Percentiles rank a stretch among this genome's conserved stretches.
Evolutionary conservation across 2,113 vertebrate genomes (phyloP).

Genomic region (Silurus glanis): DNA sequence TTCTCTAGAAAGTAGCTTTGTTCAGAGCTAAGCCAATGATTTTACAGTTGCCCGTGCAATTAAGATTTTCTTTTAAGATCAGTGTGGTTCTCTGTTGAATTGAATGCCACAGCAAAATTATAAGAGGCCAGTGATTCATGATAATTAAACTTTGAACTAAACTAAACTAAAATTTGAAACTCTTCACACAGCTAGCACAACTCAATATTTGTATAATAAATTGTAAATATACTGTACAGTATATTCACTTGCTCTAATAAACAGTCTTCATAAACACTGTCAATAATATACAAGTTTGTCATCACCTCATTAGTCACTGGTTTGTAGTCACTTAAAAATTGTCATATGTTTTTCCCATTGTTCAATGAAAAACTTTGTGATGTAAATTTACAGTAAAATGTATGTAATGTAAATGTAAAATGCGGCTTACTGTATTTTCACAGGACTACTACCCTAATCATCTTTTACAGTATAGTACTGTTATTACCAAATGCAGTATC

Average conservation of each 20-base stretch:
- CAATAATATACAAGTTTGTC: background rate
- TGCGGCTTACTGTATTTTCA: too few species aligned
- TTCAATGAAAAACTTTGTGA: too few species aligned
- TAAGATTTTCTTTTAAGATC: background rate
- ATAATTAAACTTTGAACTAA: background rate
- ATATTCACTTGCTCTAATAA: background rate
- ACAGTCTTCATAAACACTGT: background rate
- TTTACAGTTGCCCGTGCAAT: background rate
- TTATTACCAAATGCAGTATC: too few species aligned
- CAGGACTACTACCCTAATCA: too few species aligned
- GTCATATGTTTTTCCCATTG: too few species aligned
- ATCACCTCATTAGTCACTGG: too few species aligned
- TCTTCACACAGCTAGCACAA: background rate
- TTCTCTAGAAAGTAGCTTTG: background rate
- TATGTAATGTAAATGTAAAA: too few species aligned
- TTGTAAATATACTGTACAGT: too few species aligned
- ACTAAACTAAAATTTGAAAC: conserved; percentile 32
- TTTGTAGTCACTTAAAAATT: too few species aligned
- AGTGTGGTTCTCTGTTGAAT: background rate
- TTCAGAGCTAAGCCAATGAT: conserved; percentile 10
- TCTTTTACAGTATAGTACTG: too few species aligned
- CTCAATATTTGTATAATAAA: background rate
- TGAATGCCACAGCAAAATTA: background rate
- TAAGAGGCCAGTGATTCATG: background rate
- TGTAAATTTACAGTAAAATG: too few species aligned